Evolutionary conservation across 2,113 vertebrate genomes (phyloP).

Genomic region (Sylvilagus bachmani): DNA sequence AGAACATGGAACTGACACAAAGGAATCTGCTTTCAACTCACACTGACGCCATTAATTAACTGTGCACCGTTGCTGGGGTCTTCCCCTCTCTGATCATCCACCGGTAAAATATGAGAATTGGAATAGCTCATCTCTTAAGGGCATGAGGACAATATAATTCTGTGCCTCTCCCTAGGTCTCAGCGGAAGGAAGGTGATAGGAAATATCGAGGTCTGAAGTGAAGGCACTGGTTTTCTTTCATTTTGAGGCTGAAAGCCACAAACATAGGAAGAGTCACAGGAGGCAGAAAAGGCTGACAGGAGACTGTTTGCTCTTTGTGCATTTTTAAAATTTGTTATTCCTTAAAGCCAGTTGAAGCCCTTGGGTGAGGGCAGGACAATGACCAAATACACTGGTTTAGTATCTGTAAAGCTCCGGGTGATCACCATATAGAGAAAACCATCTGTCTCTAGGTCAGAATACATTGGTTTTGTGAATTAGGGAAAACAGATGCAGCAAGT

Average conservation of each 20-base stretch:
- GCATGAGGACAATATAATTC: not conserved
- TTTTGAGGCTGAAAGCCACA: not conserved
- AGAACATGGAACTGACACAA: constrained; percentile 15
- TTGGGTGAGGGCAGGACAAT: not conserved
- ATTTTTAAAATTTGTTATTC: not conserved
- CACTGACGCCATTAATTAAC: not conserved
- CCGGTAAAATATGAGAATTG: not conserved
- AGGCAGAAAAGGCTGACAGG: not conserved
- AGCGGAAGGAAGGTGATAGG: not conserved
- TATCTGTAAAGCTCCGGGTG: not conserved
- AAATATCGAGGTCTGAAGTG: not conserved
- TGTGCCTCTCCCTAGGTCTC: not conserved
- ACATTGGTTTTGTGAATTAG: not conserved
- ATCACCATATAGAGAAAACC: not conserved
- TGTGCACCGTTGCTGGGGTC: not conserved
- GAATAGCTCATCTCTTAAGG: not conserved
- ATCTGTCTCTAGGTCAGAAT: not conserved
- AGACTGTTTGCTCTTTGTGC: not conserved
- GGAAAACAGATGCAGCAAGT: not conserved
- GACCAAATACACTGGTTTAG: not conserved
- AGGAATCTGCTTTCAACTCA: not conserved
- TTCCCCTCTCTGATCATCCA: not conserved
- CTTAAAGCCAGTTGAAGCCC: not conserved
- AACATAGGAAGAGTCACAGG: not conserved
- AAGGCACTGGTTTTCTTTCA: not conserved